A percentile compares a stretch with the other conserved stretches of the same genome.
phyloP scores from a whole-genome alignment of 2,888 invertebrate species.

The Slavum lentiscoides region DNA sequence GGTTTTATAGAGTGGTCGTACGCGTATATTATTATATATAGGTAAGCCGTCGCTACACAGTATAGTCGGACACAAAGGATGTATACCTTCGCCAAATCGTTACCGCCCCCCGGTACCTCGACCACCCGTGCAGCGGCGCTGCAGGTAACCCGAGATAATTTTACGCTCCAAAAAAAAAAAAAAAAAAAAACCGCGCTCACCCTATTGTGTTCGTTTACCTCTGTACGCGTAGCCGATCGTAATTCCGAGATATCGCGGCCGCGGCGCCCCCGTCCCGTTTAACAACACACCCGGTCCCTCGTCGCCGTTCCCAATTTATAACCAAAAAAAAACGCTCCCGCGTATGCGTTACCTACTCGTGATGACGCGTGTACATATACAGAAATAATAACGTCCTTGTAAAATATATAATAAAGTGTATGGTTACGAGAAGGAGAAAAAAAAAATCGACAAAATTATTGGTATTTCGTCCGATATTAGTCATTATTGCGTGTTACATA shows the following conservation, averaged over 20 bases:
- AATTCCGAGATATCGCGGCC: background rate
- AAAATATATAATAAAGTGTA: no score
- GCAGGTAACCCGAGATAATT: constrained; percentile 35
- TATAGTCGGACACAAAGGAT: constrained; percentile 38
- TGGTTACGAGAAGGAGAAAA: no score
- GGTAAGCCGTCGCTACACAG: background rate
- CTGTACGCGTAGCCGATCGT: background rate
- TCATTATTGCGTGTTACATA: no score
- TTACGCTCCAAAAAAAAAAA: constrained; percentile 36
- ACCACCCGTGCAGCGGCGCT: no score
- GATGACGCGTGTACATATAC: background rate
- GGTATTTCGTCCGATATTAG: no score
- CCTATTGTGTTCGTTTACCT: constrained; percentile 10
- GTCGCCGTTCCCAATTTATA: no score
- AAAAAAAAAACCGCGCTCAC: background rate
- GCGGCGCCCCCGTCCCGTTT: background rate
- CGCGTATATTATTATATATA: constrained; percentile 1
- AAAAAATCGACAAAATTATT: no score
- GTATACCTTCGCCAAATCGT: constrained; percentile 45
- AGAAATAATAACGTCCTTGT: no score
- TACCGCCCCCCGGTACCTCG: background rate
- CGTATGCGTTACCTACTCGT: no score
- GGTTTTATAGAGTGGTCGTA: no score
- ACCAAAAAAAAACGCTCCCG: no score
- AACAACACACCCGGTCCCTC: no score